Conservation (phyloP, 2,888 invertebrate species). For the Parascotia fuliginaria region DNA sequence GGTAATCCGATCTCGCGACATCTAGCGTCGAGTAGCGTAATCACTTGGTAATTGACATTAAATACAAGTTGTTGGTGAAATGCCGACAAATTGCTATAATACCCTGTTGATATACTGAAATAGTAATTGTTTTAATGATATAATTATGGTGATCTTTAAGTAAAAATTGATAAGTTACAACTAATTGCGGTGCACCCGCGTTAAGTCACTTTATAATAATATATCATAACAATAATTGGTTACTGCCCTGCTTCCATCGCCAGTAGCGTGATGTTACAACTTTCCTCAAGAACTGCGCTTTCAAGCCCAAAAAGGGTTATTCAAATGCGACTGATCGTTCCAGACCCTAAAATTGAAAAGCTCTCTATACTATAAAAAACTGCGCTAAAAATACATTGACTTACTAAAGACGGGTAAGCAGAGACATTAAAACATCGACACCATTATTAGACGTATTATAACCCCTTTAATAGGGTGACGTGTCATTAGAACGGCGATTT, state of each 20-base stretch:
- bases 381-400: neutral
- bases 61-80: constrained; percentile 52
- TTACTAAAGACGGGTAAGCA: neutral
- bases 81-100: constrained; percentile 53
- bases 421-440: constrained; percentile 6
- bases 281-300: too few species aligned
- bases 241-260: too few species aligned
- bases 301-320: too few species aligned
- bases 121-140: constrained; percentile 27
- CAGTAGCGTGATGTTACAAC: too few species aligned
- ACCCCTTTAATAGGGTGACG: constrained; percentile 31
- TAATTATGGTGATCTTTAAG: neutral
- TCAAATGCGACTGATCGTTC: too few species aligned
- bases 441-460: constrained; percentile 13
- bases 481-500: constrained; percentile 26
- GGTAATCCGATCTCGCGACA: constrained; percentile 68
- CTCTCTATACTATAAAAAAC: too few species aligned
- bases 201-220: too few species aligned
- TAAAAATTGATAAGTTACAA: too few species aligned
- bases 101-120: constrained; percentile 36
- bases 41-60: constrained; percentile 72
- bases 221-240: too few species aligned
- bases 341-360: too few species aligned
- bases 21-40: constrained; percentile 72
- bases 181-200: too few species aligned